Evolutionary conservation across 2,797 vertebrate species (phyloP).

Genomic region (Sphenodon punctatus): DNA sequence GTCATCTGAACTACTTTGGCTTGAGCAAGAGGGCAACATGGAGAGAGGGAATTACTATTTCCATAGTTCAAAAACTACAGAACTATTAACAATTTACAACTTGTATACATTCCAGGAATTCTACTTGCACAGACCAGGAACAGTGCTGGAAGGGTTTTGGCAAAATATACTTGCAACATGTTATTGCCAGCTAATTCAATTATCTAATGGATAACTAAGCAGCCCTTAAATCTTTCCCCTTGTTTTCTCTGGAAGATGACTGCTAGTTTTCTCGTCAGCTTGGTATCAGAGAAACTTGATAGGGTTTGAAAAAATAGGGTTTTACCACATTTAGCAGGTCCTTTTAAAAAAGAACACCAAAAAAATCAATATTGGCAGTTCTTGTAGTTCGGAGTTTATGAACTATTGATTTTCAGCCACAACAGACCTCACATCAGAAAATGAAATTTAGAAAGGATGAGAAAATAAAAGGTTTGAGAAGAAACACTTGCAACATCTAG

Average conservation of each 20-base stretch:
- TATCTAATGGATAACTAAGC: background rate
- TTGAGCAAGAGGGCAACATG: background rate
- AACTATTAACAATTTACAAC: slow-evolving; percentile 46
- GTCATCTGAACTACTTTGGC: no score
- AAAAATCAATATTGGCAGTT: background rate
- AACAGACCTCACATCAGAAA: background rate
- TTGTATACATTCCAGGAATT: slow-evolving; percentile 11
- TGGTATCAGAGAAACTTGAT: background rate
- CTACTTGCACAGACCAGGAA: background rate
- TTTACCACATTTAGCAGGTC: background rate
- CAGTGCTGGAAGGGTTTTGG: background rate
- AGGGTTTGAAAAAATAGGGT: background rate
- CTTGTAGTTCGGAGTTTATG: background rate
- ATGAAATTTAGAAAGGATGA: fast-evolving
- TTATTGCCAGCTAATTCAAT: slow-evolving; percentile 10
- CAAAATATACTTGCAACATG: background rate
- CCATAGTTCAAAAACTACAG: background rate
- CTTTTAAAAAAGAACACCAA: background rate
- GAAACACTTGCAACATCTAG: background rate
- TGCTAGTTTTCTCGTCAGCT: background rate
- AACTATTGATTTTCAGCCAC: background rate
- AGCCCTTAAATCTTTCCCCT: background rate
- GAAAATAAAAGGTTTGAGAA: background rate
- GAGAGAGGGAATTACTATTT: background rate
- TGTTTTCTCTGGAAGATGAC: background rate